Evolutionary conservation across 2,797 vertebrate genomes (phyloP).

Genomic region (Philypnodon macrostomus): DNA sequence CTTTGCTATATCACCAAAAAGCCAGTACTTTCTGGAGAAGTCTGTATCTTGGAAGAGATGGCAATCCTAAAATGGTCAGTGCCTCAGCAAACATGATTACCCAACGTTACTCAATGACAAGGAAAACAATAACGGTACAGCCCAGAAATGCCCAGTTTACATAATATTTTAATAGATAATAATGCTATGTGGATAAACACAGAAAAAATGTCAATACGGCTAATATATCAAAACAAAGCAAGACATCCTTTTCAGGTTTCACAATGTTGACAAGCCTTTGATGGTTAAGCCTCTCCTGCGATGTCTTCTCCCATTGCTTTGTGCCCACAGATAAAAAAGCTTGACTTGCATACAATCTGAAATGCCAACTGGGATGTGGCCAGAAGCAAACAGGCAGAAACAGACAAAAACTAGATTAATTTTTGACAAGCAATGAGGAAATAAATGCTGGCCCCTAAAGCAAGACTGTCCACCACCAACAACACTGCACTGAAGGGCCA

Average conservation of each 20-base stretch:
- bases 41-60: too few relatives aligned
- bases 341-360: conserved; percentile 3
- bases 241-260: background rate
- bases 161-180: too few relatives aligned
- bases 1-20: too few relatives aligned
- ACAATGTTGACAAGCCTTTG: conserved; percentile 4
- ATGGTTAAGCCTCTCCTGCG: background rate
- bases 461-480: background rate
- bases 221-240: background rate
- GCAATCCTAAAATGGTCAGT: too few relatives aligned
- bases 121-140: too few relatives aligned
- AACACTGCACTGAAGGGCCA: conserved; percentile 1
- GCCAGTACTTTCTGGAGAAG: too few relatives aligned
- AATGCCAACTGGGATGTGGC: conserved; percentile 6
- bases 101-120: too few relatives aligned
- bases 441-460: conserved; percentile 5
- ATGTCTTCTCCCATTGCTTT: background rate
- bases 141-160: too few relatives aligned
- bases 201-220: background rate
- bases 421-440: conserved; percentile 11
- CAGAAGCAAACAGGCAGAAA: background rate
- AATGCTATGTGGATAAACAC: too few relatives aligned
- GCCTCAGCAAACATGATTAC: too few relatives aligned
- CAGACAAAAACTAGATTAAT: conserved; percentile 1
- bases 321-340: conserved; percentile 6